These are phyloP conservation scores for Athalia rosae DNA, from an alignment of 2,888 invertebrate genomes.

Conservation along the genomic window DNA sequence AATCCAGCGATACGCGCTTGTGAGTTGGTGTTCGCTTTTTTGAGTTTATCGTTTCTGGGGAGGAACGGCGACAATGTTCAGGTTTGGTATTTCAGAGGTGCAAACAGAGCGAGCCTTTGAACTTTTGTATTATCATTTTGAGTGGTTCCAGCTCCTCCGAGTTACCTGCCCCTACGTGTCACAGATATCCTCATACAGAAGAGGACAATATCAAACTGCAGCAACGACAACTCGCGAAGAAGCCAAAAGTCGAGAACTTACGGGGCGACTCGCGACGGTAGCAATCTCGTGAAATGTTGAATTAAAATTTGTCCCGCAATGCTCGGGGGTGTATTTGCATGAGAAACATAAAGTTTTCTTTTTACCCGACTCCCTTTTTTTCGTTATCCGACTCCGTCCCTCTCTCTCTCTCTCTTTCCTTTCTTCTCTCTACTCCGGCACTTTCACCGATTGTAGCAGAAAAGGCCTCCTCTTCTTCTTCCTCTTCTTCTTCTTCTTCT, in stretches of 20 bases:
- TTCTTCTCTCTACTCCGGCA: constrained; percentile 25
- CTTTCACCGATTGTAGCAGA: constrained; percentile 32
- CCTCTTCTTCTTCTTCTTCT: no score
- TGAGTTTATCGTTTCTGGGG: constrained; percentile 4
- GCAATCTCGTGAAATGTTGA: constrained; percentile 59
- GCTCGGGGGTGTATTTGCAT: constrained; percentile 42
- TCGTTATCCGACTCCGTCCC: not conserved
- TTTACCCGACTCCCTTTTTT: constrained; percentile 5
- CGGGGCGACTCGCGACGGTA: constrained; percentile 43
- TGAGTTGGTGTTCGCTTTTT: not conserved
- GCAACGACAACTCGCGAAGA: constrained; percentile 44
- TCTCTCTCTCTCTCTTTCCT: not conserved
- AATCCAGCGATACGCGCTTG: not conserved
- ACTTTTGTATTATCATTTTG: constrained; percentile 65
- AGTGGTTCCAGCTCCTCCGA: constrained; percentile 55
- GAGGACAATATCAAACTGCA: constrained; percentile 35
- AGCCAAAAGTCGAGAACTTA: constrained; percentile 40
- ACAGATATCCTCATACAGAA: constrained; percentile 20
- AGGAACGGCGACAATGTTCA: constrained; percentile 26
- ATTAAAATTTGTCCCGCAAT: constrained; percentile 50
- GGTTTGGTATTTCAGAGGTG: constrained; percentile 38
- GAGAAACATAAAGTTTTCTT: constrained; percentile 30
- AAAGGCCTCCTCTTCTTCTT: constrained; percentile 29
- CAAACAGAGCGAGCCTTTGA: constrained; percentile 57
- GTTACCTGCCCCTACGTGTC: not conserved